Base-by-base conservation (phyloP, 2,888 invertebrate genomes). In the Acanthopleura granulata region DNA sequence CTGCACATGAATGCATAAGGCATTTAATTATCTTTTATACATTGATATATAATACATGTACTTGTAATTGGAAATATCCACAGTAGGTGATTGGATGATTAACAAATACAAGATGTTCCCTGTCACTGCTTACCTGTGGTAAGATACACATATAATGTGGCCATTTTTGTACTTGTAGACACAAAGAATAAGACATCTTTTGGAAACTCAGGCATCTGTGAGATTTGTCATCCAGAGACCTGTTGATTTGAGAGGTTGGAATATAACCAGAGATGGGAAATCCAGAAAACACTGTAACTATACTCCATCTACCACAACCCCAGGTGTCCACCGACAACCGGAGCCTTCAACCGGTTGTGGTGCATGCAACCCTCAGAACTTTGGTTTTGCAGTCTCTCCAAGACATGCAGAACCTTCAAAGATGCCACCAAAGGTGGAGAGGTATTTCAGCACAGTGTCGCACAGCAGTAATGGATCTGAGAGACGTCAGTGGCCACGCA, bases 141-240 rank as follows among this genome's bases (percentile, higher is more conserved):
- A n/a, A n/a, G n/a, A n/a, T n/a, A n/a, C n/a, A n/a, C n/a, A n/a
- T n/a, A n/a, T n/a, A n/a, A 40, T 40, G 40, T 40, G n/a, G 18
- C 12, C 57, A n/a, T 9, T 57, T 57, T 57, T 22, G 12, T n/a
- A n/a, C 22, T 66, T 66, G 16, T 27, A 66, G 66, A 25, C 66
- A 22, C 29, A 22, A 27, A 25, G 25, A 18, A 27, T 66, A 27
- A 22, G 22, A 22, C 4, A 66, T 3, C 66, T 27, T 22, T 27
- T 66, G 29, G 66, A 66, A 6, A 27, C 1, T 9, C 29, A 16
- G 25, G 27, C 18, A 16, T 27, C 66, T 12, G 29, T 66, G 6
- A 66, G 29, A 66, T 66, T 66, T 27, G 29, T 66, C 25, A 6
- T 66, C 14, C 66, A 66, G 66, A 18, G 29, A 27, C 66, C 66